Evolutionary conservation across 2,888 invertebrate species (phyloP), one percentile per base, ranked within the genome.

Genomic region (Cheilosia variabilis): DNA sequence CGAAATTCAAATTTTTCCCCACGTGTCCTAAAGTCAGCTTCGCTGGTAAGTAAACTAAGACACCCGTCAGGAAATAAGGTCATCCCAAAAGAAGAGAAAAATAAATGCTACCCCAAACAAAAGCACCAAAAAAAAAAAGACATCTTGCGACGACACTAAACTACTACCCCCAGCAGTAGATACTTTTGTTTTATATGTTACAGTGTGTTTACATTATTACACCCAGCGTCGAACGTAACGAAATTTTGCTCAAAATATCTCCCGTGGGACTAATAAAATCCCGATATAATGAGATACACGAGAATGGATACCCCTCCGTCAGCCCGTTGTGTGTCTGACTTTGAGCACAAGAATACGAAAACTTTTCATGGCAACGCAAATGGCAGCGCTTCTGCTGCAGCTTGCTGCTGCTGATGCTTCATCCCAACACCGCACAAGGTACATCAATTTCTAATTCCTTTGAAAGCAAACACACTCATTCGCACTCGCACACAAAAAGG

Each of bases 191-290:
- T 72, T 65, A 58, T 66, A 58, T 34, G 60, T 53, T 65, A 34
- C 41, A 45, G 50, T 71, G 41, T 71, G 71, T 58, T 79, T 65
- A 78, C 72, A 83, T 73, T 77, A 83, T 78, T 83, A 83, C 83
- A 68, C 63, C 62, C 68, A 83, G 43, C 83, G 78, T 83, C 77
- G 78, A 73, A 83, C 52, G 83, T 66, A 73, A 83, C 72, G 72
- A 83, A 83, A 83, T 83, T 78, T 83, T 73, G 68, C 66, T 73
- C 83, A 72, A 78, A 83, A 83, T 73, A 83, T 63, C 63, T 83
- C 83, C 68, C 66, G 52, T 57, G 77, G 72, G 83, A 83, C 78
- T 78, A 72, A 72, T 83, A 78, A 83, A 73, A 83, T 78, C 77
- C 83, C 72, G 77, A 83, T 78, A 83, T 78, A 83, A 83, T 78